phyloP scores from a whole-genome alignment of 2,113 vertebrate species.

The Coryphaenoides rupestris region DNA sequence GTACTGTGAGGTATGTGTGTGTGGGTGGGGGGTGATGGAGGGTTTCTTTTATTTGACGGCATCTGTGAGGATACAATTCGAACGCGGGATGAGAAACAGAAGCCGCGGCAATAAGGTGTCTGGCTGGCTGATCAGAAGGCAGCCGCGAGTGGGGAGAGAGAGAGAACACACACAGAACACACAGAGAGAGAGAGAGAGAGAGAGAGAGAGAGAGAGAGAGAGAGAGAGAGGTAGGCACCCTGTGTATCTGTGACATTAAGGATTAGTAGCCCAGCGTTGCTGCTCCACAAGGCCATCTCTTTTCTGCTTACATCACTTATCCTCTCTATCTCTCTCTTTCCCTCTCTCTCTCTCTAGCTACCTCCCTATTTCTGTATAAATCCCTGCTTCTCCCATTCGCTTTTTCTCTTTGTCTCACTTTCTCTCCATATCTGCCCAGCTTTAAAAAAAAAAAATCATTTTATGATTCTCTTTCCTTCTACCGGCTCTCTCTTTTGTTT shows the following conservation, averaged over 20 bases:
- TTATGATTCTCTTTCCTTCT: not conserved
- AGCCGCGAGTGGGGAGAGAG: constrained; percentile 59
- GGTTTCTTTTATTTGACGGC: not conserved
- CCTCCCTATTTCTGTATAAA: not conserved
- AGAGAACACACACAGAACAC: no score
- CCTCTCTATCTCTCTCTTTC: constrained; percentile 33
- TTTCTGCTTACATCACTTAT: constrained; percentile 50
- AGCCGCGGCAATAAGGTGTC: no score
- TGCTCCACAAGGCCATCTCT: constrained; percentile 48
- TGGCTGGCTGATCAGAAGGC: constrained; percentile 55
- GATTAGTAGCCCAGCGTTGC: constrained; percentile 61
- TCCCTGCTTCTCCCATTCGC: not conserved
- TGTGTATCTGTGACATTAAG: constrained; percentile 64
- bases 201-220: no score
- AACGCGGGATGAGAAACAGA: constrained; percentile 33
- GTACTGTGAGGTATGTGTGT: no score
- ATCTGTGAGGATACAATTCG: constrained; percentile 11
- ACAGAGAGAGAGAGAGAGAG: no score
- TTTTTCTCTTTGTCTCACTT: no score
- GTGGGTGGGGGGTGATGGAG: constrained; percentile 27
- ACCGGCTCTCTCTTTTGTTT: not conserved
- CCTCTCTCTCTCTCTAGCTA: constrained; percentile 15
- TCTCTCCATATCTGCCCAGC: no score
- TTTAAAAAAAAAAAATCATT: no score
- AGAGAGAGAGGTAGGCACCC: constrained; percentile 49